Percentiles rank a stretch among this genome's conserved stretches.
phyloP scores from a whole-genome alignment of 2,113 vertebrate species.

The Galbula dea region DNA sequence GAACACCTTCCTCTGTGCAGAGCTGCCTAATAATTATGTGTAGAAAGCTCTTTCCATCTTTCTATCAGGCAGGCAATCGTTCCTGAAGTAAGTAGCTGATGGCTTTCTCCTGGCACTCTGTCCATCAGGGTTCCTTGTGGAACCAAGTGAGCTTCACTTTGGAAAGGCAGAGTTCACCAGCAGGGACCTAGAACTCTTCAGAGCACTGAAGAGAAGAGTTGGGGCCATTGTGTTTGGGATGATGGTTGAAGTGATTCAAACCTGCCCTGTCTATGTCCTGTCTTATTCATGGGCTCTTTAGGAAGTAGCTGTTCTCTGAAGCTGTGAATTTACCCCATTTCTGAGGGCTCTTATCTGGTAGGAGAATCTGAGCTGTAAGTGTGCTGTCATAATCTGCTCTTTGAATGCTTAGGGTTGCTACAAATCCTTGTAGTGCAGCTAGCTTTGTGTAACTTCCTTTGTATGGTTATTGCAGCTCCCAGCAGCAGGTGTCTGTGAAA shows the following conservation, averaged over 20 bases:
- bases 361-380: not conserved
- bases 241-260: not conserved
- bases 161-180: not conserved
- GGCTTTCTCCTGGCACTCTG: not conserved
- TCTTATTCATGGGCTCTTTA: not conserved
- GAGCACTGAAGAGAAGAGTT: not conserved
- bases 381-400: not conserved
- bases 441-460: conserved; percentile 24
- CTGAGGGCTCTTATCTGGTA: not conserved
- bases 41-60: not conserved
- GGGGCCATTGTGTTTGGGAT: not conserved
- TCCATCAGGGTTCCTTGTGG: not conserved
- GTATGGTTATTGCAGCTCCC: not conserved
- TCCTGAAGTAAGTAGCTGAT: not conserved
- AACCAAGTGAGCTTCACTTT: not conserved
- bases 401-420: not conserved
- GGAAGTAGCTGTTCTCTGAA: not conserved
- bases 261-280: not conserved
- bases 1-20: not conserved
- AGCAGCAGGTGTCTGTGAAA: not conserved
- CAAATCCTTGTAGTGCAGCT: not conserved
- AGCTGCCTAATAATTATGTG: not conserved
- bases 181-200: not conserved
- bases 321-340: not conserved
- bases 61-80: not conserved